Percentiles rank a stretch among this genome's conserved stretches.
Conservation (phyloP, 1,140 invertebrate species). For the Lineus longissimus region DNA sequence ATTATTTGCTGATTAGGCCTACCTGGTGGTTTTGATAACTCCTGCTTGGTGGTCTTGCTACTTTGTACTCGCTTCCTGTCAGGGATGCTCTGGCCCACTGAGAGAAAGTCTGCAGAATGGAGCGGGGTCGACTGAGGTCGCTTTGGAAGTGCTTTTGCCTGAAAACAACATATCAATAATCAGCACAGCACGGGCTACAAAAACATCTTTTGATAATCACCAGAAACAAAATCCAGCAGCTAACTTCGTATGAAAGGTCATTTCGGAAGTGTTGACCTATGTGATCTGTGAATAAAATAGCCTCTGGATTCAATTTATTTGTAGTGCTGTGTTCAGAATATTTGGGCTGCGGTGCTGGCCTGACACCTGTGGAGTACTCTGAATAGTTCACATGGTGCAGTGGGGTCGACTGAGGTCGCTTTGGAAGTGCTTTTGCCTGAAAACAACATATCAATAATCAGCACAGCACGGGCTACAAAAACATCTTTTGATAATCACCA, state of each 20-base stretch:
- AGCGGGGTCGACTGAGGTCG: background rate
- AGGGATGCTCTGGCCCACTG: background rate
- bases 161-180: background rate
- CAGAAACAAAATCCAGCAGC: background rate
- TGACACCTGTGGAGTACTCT: too few species aligned
- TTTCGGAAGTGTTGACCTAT: too few species aligned
- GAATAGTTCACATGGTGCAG: background rate
- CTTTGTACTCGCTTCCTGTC: background rate
- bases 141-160: constrained; percentile 4
- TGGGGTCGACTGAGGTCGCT: background rate
- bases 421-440: constrained; percentile 3
- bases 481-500: too few species aligned
- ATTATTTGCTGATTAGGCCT: background rate
- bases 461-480: too few species aligned
- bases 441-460: background rate
- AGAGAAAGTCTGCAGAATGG: background rate
- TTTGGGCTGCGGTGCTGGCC: too few species aligned
- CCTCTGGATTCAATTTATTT: too few species aligned
- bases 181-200: too few species aligned
- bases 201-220: too few species aligned
- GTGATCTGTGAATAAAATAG: too few species aligned
- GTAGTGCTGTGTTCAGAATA: too few species aligned
- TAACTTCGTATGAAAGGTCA: too few species aligned
- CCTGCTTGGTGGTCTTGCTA: background rate
- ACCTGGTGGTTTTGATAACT: background rate